Percentiles rank a stretch among this genome's conserved stretches.
Conservation (phyloP, 2,797 vertebrate genomes). For the Limnodromus scolopaceus region DNA sequence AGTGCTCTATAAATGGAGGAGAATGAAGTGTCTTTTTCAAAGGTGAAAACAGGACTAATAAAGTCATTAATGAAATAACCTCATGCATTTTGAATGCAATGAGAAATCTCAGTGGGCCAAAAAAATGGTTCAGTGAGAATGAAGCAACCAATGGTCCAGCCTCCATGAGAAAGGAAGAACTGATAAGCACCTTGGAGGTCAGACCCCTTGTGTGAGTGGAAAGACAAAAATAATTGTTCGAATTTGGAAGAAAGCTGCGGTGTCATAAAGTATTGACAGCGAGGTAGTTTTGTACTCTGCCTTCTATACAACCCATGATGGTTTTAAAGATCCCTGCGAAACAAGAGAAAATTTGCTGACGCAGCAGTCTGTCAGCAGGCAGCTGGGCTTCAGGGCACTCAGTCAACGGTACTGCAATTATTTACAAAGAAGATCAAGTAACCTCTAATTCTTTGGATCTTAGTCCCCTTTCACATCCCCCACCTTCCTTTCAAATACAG, state of each 20-base stretch:
- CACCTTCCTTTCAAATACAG: neutral
- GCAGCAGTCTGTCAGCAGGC: neutral
- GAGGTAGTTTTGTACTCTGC: neutral
- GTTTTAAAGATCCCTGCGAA: neutral
- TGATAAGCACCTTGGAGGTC: neutral
- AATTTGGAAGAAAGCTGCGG: neutral
- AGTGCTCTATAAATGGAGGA: neutral
- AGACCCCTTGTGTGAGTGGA: neutral
- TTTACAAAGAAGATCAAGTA: slow-evolving; percentile 36
- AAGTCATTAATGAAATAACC: neutral
- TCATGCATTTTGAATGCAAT: neutral
- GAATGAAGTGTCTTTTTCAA: neutral
- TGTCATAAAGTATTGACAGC: neutral
- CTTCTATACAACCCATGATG: neutral
- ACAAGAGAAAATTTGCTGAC: neutral
- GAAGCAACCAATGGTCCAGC: neutral
- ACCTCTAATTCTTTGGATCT: neutral
- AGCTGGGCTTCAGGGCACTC: slow-evolving; percentile 3
- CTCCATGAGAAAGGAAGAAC: neutral
- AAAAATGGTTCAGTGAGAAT: neutral
- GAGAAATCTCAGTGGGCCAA: neutral
- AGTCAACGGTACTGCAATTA: neutral
- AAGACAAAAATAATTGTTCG: neutral
- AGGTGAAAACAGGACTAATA: neutral
- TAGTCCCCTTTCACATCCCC: neutral